Base-by-base conservation (phyloP, 2,888 invertebrate species). In the Eudasyphora cyanicolor region DNA sequence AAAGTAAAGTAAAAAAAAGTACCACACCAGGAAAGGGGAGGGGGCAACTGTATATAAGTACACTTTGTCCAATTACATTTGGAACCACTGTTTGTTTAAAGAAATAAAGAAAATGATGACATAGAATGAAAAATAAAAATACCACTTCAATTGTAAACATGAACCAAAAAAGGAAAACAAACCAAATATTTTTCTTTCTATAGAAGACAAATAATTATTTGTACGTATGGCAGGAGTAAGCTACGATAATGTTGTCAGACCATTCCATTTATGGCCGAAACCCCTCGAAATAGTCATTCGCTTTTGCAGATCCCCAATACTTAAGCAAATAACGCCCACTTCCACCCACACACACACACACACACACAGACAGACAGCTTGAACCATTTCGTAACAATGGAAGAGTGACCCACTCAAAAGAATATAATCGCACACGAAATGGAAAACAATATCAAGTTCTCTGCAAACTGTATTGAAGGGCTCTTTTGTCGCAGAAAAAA, bases 391-490 rank as follows among this genome's bases (percentile, higher is more conserved):
- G 54, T 6, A 54, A 19, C 54, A 17, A 21, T 5, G 1, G 19
- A 21, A 19, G 6, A 54, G 10, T 17, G 45, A 51, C 51, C 51
- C n/a, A 35, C 35, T 54, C 54, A 54, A 54, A 54, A 54, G 17
- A 64, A 35, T 64, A 38, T 32, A 21, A 21, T 62, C 35, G 32
- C 35, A 35, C 62, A n/a, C 38, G 32, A 64, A 32, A 38, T 64
- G 32, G 38, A 38, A 10, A 64, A 64, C 8, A 64, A 38, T 64
- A 38, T 38, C 38, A 64, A 64, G 64, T 64, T 38, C 64, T 38
- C 38, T n/a, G 38, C 27, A 64, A 64, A 38, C 38, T 19, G 17
- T 14, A 64, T 64, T 38, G 19, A 64, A 64, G 64, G 38, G 14
- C 38, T 62, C 32, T 24, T 64, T 64, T 64, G 35, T 32, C 21